Percentiles rank a stretch among this genome's conserved stretches.
Conservation (phyloP, 2,888 invertebrate genomes). For the Caenorhabditis becei region DNA sequence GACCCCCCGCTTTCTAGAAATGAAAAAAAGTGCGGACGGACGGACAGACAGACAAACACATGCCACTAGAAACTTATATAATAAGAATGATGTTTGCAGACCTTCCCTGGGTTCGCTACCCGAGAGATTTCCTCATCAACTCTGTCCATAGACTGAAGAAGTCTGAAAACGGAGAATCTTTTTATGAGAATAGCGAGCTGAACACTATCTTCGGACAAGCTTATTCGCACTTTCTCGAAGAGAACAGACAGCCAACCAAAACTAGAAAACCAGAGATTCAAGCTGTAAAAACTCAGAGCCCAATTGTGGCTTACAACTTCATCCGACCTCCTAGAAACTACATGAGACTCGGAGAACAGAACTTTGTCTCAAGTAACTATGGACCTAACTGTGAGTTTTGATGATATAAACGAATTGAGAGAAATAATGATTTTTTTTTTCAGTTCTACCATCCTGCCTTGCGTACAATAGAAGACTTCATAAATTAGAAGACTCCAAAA, state of each 20-base stretch:
- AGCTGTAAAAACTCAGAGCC: neutral
- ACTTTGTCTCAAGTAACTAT: conserved; percentile 32
- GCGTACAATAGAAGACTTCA: neutral
- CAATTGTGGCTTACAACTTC: conserved; percentile 29
- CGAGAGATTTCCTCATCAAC: conserved; percentile 23
- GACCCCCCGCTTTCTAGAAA: no score
- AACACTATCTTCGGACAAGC: conserved; percentile 25
- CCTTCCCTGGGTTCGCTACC: neutral
- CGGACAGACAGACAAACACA: no score
- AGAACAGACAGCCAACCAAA: conserved; percentile 20
- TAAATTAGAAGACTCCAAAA: neutral
- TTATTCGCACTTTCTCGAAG: conserved; percentile 18
- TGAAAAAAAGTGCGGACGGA: no score
- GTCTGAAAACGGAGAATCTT: neutral
- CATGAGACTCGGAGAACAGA: conserved; percentile 23
- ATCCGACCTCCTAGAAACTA: conserved; percentile 28
- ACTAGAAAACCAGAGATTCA: neutral
- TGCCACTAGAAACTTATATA: no score
- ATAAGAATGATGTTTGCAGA: no score
- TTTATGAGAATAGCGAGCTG: neutral
- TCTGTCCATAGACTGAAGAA: conserved; percentile 11
- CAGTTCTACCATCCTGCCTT: neutral
- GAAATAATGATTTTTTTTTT: neutral
- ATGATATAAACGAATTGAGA: neutral
- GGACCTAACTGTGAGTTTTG: conserved; percentile 17